Evolutionary conservation across 2,888 invertebrate genomes (phyloP).

Genomic region (Cephalotes varians): DNA sequence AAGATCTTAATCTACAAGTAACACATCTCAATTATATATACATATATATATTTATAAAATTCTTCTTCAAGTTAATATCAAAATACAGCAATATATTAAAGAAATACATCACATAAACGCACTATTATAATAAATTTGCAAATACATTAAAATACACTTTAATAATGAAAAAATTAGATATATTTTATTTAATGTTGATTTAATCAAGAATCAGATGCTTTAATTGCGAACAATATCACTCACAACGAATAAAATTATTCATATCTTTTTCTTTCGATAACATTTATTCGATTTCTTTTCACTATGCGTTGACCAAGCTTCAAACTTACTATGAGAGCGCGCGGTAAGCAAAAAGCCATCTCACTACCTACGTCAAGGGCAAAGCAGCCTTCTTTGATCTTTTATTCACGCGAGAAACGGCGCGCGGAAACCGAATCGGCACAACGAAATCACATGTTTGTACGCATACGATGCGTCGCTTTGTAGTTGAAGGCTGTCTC

Average conservation of each 20-base stretch:
- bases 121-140: background rate
- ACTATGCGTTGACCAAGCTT: background rate
- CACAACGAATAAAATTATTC: background rate
- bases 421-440: background rate
- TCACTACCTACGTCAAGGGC: background rate
- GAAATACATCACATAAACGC: background rate
- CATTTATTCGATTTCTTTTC: background rate
- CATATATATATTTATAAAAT: too few relatives aligned
- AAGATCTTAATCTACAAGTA: background rate
- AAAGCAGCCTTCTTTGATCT: conserved; percentile 62
- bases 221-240: background rate
- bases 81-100: background rate
- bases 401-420: conserved; percentile 63
- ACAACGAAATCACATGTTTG: conserved; percentile 5
- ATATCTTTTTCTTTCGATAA: background rate
- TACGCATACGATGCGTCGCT: background rate
- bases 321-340: background rate
- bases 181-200: background rate
- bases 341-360: background rate
- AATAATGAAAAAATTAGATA: background rate
- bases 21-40: too few relatives aligned
- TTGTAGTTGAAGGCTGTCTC: background rate
- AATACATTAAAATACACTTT: background rate
- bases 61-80: background rate
- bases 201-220: background rate